phyloP scores from a whole-genome alignment of 2,888 invertebrate genomes.

The Eristalinus sepulchralis region DNA sequence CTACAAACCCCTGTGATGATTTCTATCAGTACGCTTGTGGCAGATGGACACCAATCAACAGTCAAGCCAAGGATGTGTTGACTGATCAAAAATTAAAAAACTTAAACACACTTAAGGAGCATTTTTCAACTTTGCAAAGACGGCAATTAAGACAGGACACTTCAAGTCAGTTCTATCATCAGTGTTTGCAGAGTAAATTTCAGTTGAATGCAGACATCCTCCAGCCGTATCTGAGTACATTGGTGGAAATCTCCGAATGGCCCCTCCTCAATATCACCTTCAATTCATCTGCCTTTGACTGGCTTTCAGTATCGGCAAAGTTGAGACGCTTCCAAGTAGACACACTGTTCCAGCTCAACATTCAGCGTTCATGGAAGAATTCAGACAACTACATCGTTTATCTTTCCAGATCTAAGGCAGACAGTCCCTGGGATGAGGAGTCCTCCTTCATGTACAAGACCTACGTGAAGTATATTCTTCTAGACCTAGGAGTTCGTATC shows the following conservation, averaged over 20 bases:
- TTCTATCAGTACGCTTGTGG: conserved; percentile 79
- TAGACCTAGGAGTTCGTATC: conserved; percentile 76
- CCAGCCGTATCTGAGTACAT: conserved; percentile 15
- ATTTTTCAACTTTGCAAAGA: conserved; percentile 43
- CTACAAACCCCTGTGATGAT: conserved; percentile 76
- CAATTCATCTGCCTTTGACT: conserved; percentile 71
- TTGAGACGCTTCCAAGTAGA: conserved; percentile 76
- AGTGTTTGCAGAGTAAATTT: conserved; percentile 38
- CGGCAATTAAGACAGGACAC: background rate
- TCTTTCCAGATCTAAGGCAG: conserved; percentile 58
- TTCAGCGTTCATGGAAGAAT: conserved; percentile 78
- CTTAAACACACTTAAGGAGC: conserved; percentile 75
- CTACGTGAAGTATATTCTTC: conserved; percentile 76
- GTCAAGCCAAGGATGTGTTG: conserved; percentile 58
- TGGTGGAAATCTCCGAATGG: conserved; percentile 72
- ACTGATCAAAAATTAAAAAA: conserved; percentile 73
- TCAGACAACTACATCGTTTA: conserved; percentile 76
- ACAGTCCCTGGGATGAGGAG: conserved; percentile 58
- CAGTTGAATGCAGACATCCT: conserved; percentile 24
- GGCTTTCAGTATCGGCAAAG: conserved; percentile 75
- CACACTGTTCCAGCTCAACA: conserved; percentile 74
- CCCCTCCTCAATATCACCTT: conserved; percentile 74
- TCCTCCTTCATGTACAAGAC: conserved; percentile 75
- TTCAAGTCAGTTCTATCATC: conserved; percentile 39
- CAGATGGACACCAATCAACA: conserved; percentile 77